Evolutionary conservation across 2,888 invertebrate genomes (phyloP).

Genomic region (Colletes collaris): DNA sequence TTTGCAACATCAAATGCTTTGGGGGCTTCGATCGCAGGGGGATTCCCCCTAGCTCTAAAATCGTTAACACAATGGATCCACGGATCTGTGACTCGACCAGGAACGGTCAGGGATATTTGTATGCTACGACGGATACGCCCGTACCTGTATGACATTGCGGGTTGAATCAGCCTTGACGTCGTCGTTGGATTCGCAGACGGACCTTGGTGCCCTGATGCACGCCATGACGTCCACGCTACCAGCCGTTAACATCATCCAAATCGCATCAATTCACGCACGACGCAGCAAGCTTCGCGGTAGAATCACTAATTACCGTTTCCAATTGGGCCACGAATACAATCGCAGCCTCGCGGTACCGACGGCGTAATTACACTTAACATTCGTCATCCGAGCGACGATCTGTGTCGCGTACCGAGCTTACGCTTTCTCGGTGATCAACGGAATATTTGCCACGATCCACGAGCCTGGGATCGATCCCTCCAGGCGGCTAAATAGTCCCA

Average conservation of each 20-base stretch:
- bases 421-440: conserved; percentile 17
- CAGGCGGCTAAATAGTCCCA: too few relatives aligned
- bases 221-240: conserved; percentile 80
- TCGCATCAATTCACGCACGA: conserved; percentile 43
- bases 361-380: conserved; percentile 36
- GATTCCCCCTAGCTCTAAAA: too few relatives aligned
- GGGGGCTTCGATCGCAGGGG: too few relatives aligned
- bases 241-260: conserved; percentile 62
- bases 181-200: conserved; percentile 90
- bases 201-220: conserved; percentile 88
- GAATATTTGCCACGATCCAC: conserved; percentile 5
- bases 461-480: too few relatives aligned
- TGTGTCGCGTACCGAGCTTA: conserved; percentile 4
- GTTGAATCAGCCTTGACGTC: conserved; percentile 86
- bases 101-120: neutral
- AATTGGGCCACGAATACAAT: conserved; percentile 22
- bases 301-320: conserved; percentile 41
- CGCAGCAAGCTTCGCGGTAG: neutral
- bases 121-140: neutral
- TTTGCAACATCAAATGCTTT: too few relatives aligned
- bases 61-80: too few relatives aligned
- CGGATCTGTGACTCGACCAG: neutral
- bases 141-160: conserved; percentile 79
- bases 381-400: conserved; percentile 10
- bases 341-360: conserved; percentile 8